Evolutionary conservation across 2,797 vertebrate species (phyloP), one percentile per base, ranked within the genome.

Genomic region (Hoplostethus mediterraneus): DNA sequence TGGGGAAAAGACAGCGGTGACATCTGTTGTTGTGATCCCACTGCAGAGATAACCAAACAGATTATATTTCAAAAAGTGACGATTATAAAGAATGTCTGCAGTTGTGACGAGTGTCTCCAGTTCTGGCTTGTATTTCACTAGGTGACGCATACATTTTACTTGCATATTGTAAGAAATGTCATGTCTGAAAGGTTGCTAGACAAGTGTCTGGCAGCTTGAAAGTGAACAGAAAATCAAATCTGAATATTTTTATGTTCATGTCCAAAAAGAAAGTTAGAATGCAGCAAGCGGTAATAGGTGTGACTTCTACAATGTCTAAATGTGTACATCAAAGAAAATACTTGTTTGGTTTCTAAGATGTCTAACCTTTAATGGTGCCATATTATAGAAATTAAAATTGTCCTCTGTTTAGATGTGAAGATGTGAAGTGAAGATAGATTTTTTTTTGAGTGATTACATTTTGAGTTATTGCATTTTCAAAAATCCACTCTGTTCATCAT

Each of bases 41-140:
- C 21, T 53, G 48, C 28, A 51, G 16, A 48, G 30, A 5, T 3
- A 42, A 44, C 2, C 5, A 42, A 72, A 75, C 63, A 42, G 44
- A 53, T 21, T 28, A n/a, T 62, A 60, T 73, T 48, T 61, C 9
- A 74, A 11, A 44, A 60, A 56, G 66, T n/a, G 14, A 38, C 25
- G 42, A 9, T n/a, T 16, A 16, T 16, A 25, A 33, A 40, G 4
- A 48, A 6, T 17, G 16, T 36, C 25, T 59, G 45, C 6, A 13
- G 13, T 28, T 61, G 61, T 44, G 55, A 60, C 66, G 31, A 56
- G 8, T 21, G 17, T 45, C 7, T 60, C 17, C 9, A 25, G 11
- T n/a, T 16, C 38, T 11, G 13, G 7, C 13, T 53, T 30, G 9
- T 42, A 21, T 52, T 58, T 14, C 11, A 57, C 64, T 53, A 36